Evolutionary conservation across 2,888 invertebrate species (phyloP).

Genomic region (Taphrorychus bicolor): DNA sequence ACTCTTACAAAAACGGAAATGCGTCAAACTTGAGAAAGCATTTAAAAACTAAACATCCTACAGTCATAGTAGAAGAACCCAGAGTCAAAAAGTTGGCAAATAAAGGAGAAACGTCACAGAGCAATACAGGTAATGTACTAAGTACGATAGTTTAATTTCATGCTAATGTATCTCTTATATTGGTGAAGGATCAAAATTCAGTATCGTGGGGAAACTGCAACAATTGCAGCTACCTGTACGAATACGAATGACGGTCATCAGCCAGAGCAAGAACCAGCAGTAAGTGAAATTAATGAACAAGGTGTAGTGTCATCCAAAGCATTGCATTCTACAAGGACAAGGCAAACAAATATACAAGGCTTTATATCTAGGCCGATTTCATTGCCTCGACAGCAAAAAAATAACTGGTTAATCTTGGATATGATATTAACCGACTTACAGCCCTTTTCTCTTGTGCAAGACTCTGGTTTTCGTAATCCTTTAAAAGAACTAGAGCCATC

Average conservation of each 20-base stretch:
- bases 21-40: constrained; percentile 34
- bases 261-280: not conserved
- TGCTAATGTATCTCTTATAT: not conserved
- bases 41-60: constrained; percentile 32
- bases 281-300: not conserved
- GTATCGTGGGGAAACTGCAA: not conserved
- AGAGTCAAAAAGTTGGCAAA: not conserved
- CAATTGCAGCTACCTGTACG: not conserved
- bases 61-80: constrained; percentile 15
- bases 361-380: not conserved
- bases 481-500: constrained; percentile 39
- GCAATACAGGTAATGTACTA: not conserved
- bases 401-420: constrained; percentile 30
- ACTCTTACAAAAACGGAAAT: constrained; percentile 35
- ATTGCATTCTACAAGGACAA: not conserved
- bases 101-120: not conserved
- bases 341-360: not conserved
- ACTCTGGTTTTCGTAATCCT: constrained; percentile 40
- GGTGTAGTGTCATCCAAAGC: not conserved
- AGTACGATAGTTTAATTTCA: not conserved
- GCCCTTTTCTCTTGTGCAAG: constrained; percentile 44
- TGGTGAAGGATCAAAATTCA: not conserved
- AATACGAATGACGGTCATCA: not conserved
- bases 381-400: constrained; percentile 6
- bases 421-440: constrained; percentile 42